Percentiles rank a stretch among this genome's conserved stretches.
Conservation (phyloP, 2,113 vertebrate species). For the Genyomyrus donnyi region DNA sequence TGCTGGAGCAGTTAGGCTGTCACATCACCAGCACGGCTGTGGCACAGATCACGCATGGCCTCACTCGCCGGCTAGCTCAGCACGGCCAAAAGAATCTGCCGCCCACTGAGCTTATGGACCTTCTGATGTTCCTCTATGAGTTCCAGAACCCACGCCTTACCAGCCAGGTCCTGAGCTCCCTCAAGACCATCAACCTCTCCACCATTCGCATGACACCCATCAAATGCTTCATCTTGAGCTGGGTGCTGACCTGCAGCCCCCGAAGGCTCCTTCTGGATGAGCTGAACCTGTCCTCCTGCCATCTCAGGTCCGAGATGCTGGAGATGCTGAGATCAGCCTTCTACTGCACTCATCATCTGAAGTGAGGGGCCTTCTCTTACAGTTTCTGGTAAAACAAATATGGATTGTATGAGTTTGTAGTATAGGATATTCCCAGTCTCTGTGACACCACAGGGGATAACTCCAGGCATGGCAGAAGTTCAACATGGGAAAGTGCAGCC, state of each 20-base stretch:
- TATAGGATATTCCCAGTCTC: not conserved
- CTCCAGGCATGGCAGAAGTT: not conserved
- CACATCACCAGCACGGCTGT: conserved; percentile 82
- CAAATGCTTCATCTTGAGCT: conserved; percentile 79
- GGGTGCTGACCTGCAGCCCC: conserved; percentile 67
- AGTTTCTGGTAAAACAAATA: conserved; percentile 13
- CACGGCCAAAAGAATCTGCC: conserved; percentile 69
- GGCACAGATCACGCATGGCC: conserved; percentile 74
- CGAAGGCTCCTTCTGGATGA: conserved; percentile 65
- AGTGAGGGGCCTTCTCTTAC: conserved; percentile 63
- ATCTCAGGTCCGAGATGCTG: conserved; percentile 67
- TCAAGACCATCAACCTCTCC: conserved; percentile 66
- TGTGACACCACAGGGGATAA: not conserved
- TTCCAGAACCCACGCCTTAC: conserved; percentile 88
- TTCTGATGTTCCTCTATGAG: conserved; percentile 87
- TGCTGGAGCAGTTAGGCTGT: conserved; percentile 84
- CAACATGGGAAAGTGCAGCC: not conserved
- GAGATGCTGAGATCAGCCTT: conserved; percentile 71
- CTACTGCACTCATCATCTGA: conserved; percentile 67
- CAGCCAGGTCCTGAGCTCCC: conserved; percentile 71
- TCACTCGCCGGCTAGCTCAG: conserved; percentile 76
- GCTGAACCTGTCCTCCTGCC: conserved; percentile 81
- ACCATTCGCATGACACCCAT: conserved; percentile 81
- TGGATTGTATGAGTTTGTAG: not conserved
- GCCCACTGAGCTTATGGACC: conserved; percentile 83